Conservation (phyloP, 1,140 invertebrate species). For the Oryzaephilus surinamensis region DNA sequence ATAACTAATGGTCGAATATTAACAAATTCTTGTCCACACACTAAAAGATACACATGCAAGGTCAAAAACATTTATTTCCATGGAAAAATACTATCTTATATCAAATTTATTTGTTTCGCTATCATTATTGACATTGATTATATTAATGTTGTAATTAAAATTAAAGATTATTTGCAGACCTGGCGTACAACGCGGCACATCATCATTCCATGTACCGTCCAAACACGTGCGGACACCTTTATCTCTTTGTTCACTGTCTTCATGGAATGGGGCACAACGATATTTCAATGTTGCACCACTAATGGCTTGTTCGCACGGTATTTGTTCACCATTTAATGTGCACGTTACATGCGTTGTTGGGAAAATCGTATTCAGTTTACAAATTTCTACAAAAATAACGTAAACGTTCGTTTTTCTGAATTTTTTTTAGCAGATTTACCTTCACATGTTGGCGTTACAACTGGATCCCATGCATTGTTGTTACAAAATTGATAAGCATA, state of each 20-base stretch:
- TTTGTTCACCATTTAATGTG: background rate
- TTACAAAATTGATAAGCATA: too few species aligned
- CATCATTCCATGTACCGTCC: background rate
- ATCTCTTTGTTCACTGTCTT: background rate
- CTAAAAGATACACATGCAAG: slow-evolving; percentile 1
- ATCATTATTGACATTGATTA: too few species aligned
- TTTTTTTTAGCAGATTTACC: background rate
- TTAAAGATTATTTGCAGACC: slow-evolving; percentile 2
- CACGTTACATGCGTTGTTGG: background rate
- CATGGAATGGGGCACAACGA: background rate
- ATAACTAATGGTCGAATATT: background rate
- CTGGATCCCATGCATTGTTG: too few species aligned
- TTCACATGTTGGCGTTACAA: too few species aligned
- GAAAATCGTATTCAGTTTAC: background rate
- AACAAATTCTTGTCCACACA: slow-evolving; percentile 4
- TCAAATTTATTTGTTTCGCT: background rate
- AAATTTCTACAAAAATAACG: slow-evolving; percentile 2
- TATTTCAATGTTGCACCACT: background rate
- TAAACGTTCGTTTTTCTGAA: background rate
- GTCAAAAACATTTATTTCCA: background rate
- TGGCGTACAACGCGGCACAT: background rate
- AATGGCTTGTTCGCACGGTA: background rate
- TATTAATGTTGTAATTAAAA: background rate
- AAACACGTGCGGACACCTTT: background rate
- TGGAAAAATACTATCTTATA: background rate